Evolutionary conservation across 2,113 vertebrate genomes (phyloP), one percentile per base, ranked within the genome.

Genomic region (Indicator maculatus): DNA sequence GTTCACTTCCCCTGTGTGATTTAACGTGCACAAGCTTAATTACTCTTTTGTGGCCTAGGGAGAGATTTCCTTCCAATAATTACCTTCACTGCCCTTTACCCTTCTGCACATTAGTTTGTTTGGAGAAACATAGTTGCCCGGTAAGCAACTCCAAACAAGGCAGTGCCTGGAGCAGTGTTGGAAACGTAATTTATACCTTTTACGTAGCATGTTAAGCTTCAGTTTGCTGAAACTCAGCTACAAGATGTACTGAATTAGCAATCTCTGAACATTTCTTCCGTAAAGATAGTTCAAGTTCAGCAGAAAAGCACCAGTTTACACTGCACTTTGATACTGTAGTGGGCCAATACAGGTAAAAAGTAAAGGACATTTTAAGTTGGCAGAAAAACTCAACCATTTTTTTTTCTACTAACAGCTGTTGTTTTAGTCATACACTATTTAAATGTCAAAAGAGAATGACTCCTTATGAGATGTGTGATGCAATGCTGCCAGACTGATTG

Each of bases 41-140:
- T 97, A 97, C 80, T 96, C 95, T 96, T 96, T 95, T 96, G 95
- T 97, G 95, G 93, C 95, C 91, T 97, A 95, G 91, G 95, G 96
- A 98, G 97, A 98, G 96, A 96, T 98, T 98, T 98, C 95, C 97
- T 98, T 96, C 89, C 96, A 97, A 96, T 98, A 97, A 98, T 97
- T 98, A 91, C 97, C 95, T 97, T 96, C 90, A 74, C 81, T 98
- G 97, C 96, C 96, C 97, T 98, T 98, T 97, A 95, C 88, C 96
- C 97, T 97, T 77, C 94, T 97, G 96, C 88, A 92, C 94, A 70
- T 96, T 74, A 90, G 93, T 97, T 98, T 98, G 96, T 97, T 97
- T 97, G 96, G 97, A 97, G 96, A 95, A 96, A 96, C 26, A 24
- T 65, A 96, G 94, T 94, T 97, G 93, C 95, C 97, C 79, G 39